Evolutionary conservation across 1,140 invertebrate genomes (phyloP), one percentile per base, ranked within the genome.

Genomic region (Chironomus tepperi): DNA sequence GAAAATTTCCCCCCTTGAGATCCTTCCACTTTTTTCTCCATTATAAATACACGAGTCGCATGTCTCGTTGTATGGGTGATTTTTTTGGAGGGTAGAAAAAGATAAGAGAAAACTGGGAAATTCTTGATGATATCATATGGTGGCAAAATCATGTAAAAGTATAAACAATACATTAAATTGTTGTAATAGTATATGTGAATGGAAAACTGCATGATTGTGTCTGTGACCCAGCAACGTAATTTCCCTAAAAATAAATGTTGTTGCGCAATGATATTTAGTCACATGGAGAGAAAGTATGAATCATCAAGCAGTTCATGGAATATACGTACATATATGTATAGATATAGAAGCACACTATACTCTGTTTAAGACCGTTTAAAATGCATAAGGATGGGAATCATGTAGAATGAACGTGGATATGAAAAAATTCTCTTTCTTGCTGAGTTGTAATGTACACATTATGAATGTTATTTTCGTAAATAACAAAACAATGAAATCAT

Each of bases 251-350:
- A 70, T 21, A 70, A 70, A 70, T 18, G 65, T 57, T 70, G 65
- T 70, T 70, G 65, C 65, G 65, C 65, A 70, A 70, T 70, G 65
- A 15, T 57, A 57, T 70, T n/a, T 18, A 21, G 65, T 70, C 65
- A 70, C 65, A 70, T 70, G 65, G 65, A 70, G 65, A 21, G 18
- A 70, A 70, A 70, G 65, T 70, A 70, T 70, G 65, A 70, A 70
- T 70, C 65, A 70, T 70, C 47, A 57, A n/a, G 24, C 24, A 34
- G 47, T 57, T 16, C 65, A 70, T 70, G 65, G 65, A 70, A 70
- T 70, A 21, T 70, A 18, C 47, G n/a, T 57, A 1, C 9, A 57
- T 12, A 10, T 57, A 12, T n/a, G 10, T 57, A 57, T n/a, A 57
- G 47, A 57, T 57, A n/a, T 12, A 57, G 9, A 10, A n/a, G 47